A percentile compares a stretch with the other conserved stretches of the same genome.
These are phyloP conservation scores for Campylorhamphus procurvoides DNA, from an alignment of 2,113 vertebrate species.

Conservation along the genomic window DNA sequence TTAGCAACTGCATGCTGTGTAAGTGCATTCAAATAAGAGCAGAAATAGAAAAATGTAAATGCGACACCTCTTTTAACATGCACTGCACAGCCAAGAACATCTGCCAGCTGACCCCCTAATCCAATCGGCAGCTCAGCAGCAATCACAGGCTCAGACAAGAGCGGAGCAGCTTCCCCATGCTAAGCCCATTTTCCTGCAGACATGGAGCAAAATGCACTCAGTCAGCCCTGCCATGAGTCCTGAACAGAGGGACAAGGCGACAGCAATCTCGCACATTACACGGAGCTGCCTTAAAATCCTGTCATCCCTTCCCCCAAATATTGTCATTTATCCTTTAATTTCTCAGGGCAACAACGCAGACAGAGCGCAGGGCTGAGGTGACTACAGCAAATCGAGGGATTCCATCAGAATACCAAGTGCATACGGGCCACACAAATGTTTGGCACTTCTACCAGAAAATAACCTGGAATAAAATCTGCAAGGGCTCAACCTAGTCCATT, in stretches of 20 bases:
- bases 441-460: not conserved
- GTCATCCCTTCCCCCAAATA: not conserved
- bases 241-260: not conserved
- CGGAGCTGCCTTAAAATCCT: not conserved
- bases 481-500: not conserved
- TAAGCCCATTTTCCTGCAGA: conserved; percentile 27
- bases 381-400: not conserved
- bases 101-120: conserved; percentile 64
- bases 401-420: not conserved
- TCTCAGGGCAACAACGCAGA: not conserved
- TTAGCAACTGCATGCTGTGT: conserved; percentile 31
- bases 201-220: conserved; percentile 38
- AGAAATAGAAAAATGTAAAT: conserved; percentile 47
- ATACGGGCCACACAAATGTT: not conserved
- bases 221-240: conserved; percentile 7
- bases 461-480: not conserved
- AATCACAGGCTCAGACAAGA: conserved; percentile 36
- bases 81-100: conserved; percentile 43
- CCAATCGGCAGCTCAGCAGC: conserved; percentile 29
- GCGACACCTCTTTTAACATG: conserved; percentile 54
- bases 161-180: not conserved
- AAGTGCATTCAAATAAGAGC: conserved; percentile 44
- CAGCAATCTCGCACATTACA: not conserved
- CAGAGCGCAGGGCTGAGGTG: not conserved
- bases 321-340: not conserved